Percentiles rank a stretch among this genome's conserved stretches.
phyloP scores from a whole-genome alignment of 1,140 invertebrate species.

The Musca vetustissima region DNA sequence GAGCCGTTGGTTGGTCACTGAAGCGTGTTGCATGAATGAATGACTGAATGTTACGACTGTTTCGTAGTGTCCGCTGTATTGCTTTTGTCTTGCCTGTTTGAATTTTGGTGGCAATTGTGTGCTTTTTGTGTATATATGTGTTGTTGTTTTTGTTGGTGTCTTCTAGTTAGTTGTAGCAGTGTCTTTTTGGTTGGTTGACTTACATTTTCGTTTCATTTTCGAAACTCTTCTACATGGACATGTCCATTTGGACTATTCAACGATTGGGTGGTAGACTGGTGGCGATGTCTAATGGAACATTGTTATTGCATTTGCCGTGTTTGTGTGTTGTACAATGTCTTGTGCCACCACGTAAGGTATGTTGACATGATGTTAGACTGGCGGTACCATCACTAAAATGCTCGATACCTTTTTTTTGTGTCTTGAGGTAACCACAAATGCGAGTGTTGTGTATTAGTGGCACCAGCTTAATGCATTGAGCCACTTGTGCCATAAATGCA shows the following conservation, averaged over 20 bases:
- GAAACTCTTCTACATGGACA: constrained; percentile 15
- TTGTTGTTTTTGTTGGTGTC: neutral
- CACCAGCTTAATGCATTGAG: neutral
- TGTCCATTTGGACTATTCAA: constrained; percentile 17
- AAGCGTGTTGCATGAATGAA: constrained; percentile 19
- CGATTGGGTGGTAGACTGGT: neutral
- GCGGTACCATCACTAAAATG: neutral
- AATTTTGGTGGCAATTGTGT: constrained; percentile 21
- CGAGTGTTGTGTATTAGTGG: neutral
- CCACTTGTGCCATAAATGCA: constrained; percentile 11
- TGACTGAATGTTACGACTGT: constrained; percentile 3
- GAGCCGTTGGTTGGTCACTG: neutral
- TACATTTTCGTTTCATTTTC: too few species aligned
- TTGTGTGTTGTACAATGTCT: too few species aligned
- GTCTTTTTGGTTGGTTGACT: too few species aligned
- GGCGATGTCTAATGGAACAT: too few species aligned
- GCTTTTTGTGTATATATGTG: too few species aligned
- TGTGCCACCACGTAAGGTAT: neutral
- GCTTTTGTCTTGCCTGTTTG: constrained; percentile 4
- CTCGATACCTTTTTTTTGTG: neutral
- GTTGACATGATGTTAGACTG: constrained; percentile 20
- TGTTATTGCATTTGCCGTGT: too few species aligned
- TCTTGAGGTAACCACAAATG: neutral
- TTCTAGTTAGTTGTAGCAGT: too few species aligned
- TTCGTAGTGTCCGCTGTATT: constrained; percentile 15